Conservation (phyloP, 2,113 vertebrate genomes). For the Dicaeum eximium region DNA sequence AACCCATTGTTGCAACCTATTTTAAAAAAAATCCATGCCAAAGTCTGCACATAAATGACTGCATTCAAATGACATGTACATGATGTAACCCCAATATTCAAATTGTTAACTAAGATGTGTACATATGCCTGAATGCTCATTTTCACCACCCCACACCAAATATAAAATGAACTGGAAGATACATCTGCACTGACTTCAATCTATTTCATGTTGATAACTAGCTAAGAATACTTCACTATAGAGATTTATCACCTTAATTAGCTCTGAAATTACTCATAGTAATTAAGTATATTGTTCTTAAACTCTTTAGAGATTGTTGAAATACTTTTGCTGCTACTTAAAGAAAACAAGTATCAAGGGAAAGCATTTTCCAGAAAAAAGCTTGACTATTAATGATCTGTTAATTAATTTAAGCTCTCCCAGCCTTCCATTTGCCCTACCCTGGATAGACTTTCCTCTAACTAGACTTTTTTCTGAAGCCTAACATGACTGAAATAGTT, state of each 20-base stretch:
- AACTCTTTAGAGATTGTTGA: slow-evolving; percentile 74
- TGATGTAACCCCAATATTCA: not conserved
- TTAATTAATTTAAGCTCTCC: not conserved
- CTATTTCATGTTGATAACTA: slow-evolving; percentile 59
- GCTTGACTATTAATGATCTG: not conserved
- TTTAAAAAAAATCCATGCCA: not conserved
- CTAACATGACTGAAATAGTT: not conserved
- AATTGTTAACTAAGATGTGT: not conserved
- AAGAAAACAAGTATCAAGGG: slow-evolving; percentile 59
- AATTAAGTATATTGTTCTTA: slow-evolving; percentile 79
- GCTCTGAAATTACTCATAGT: slow-evolving; percentile 72
- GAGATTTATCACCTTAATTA: slow-evolving; percentile 78
- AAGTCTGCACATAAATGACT: not conserved
- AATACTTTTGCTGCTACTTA: slow-evolving; percentile 62
- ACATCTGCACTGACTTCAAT: not conserved
- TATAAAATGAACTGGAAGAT: not conserved
- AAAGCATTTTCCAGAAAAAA: not conserved
- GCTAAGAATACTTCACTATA: slow-evolving; percentile 69
- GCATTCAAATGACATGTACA: not conserved
- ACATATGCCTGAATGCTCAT: not conserved
- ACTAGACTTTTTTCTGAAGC: not conserved
- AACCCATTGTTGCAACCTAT: not conserved
- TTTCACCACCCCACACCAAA: not conserved
- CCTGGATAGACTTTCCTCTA: not conserved
- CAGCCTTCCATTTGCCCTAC: not conserved